phyloP scores from a whole-genome alignment of 2,888 invertebrate genomes.

The Hermaeophaga mercurialis region DNA sequence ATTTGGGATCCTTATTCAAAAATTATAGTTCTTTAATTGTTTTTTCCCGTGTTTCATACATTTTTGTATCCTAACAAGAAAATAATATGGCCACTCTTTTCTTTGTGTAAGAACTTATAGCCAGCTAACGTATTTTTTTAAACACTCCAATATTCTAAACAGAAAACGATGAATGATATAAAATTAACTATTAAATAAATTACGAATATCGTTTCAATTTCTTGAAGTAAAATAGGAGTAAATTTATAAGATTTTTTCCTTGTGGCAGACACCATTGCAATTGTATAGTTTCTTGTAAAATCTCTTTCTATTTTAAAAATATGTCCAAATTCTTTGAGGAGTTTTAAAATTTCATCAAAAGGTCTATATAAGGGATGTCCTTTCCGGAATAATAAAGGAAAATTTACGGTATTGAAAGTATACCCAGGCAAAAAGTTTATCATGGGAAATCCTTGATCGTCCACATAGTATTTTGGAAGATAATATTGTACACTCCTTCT shows the following conservation, averaged over 20 bases:
- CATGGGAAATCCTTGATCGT: neutral
- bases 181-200: neutral
- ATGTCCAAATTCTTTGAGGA: neutral
- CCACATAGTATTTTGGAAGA: neutral
- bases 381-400: slow-evolving; percentile 4
- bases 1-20: too few species aligned
- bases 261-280: neutral
- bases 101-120: too few species aligned
- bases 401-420: neutral
- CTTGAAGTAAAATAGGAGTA: neutral
- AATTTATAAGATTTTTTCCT: neutral
- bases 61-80: too few species aligned
- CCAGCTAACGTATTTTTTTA: too few species aligned
- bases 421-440: neutral
- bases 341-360: neutral
- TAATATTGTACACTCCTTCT: neutral
- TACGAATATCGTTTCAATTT: neutral
- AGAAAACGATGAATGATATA: neutral
- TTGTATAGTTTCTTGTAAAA: neutral
- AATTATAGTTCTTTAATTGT: too few species aligned
- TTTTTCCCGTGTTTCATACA: too few species aligned
- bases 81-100: too few species aligned
- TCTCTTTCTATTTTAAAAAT: neutral
- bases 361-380: neutral
- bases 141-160: neutral